Evolutionary conservation across 2,797 vertebrate species (phyloP).

Genomic region (Cetoscarus ocellatus): DNA sequence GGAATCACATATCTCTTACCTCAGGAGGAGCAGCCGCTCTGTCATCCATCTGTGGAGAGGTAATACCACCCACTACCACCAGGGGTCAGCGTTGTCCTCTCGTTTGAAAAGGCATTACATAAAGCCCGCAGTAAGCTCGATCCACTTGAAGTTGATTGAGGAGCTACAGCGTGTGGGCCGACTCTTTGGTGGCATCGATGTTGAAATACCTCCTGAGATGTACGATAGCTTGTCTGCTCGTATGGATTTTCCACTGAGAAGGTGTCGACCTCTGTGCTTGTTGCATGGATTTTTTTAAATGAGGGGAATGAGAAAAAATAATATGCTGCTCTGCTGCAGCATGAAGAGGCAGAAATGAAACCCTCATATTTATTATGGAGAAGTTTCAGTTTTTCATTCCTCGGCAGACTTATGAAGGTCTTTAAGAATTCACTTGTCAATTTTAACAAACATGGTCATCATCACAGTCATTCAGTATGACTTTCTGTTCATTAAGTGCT

Average conservation of each 20-base stretch:
- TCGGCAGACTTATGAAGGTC: no score
- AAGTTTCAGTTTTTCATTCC: background rate
- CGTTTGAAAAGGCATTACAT: constrained; percentile 5
- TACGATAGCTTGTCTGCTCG: constrained; percentile 34
- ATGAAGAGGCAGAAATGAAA: background rate
- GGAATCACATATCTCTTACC: constrained; percentile 97
- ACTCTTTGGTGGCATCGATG: constrained; percentile 37
- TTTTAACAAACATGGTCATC: background rate
- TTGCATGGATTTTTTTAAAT: constrained; percentile 30
- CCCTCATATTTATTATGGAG: background rate
- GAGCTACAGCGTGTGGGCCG: constrained; percentile 14
- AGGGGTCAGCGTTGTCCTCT: constrained; percentile 34
- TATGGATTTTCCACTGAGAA: constrained; percentile 43
- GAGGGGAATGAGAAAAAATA: constrained; percentile 12
- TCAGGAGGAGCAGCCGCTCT: constrained; percentile 96
- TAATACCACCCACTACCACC: constrained; percentile 68
- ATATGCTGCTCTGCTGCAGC: background rate
- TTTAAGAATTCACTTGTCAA: background rate
- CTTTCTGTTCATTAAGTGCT: background rate
- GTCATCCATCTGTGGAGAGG: constrained; percentile 97
- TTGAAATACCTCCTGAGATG: constrained; percentile 45
- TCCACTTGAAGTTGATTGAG: constrained; percentile 33
- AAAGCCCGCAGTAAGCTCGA: constrained; percentile 34
- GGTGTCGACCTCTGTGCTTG: constrained; percentile 11
- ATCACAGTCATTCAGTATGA: background rate